phyloP scores from a whole-genome alignment of 2,888 invertebrate species.

The Habroteleia sp. region DNA sequence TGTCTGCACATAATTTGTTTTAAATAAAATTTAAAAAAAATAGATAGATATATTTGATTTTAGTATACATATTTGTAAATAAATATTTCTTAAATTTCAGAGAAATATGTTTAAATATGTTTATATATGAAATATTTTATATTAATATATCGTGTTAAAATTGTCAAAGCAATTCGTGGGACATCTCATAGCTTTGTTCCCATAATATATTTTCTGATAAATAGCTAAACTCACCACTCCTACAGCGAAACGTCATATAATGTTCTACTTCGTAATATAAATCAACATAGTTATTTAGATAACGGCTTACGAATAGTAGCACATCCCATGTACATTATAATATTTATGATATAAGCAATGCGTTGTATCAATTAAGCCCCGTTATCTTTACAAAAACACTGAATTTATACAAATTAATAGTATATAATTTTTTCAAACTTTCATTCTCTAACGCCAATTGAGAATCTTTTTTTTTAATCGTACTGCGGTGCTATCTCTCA shows the following conservation, averaged over 20 bases:
- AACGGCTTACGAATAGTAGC: conserved; percentile 32
- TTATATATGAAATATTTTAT: too few relatives aligned
- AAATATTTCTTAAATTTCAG: too few relatives aligned
- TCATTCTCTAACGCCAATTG: conserved; percentile 11
- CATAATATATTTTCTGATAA: conserved; percentile 16
- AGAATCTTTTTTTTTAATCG: conserved; percentile 18
- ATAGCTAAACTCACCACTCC: conserved; percentile 14
- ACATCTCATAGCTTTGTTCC: conserved; percentile 12
- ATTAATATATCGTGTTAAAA: too few relatives aligned
- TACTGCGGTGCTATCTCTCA: conserved; percentile 14
- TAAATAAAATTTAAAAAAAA: too few relatives aligned
- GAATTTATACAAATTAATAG: conserved; percentile 41
- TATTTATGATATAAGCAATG: conserved; percentile 36
- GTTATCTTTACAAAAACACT: conserved; percentile 47
- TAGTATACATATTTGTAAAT: too few relatives aligned
- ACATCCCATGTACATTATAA: conserved; percentile 39
- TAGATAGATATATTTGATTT: too few relatives aligned
- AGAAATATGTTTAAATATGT: too few relatives aligned
- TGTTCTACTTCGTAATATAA: conserved; percentile 33
- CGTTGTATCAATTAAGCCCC: conserved; percentile 42
- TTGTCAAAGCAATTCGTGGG: not conserved
- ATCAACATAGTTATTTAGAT: conserved; percentile 51
- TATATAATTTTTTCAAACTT: conserved; percentile 22
- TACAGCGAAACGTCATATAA: conserved; percentile 25
- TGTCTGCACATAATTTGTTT: too few relatives aligned